These are phyloP conservation scores for Charaxes varanes DNA, from an alignment of 1,140 invertebrate genomes.

Conservation along the genomic window DNA sequence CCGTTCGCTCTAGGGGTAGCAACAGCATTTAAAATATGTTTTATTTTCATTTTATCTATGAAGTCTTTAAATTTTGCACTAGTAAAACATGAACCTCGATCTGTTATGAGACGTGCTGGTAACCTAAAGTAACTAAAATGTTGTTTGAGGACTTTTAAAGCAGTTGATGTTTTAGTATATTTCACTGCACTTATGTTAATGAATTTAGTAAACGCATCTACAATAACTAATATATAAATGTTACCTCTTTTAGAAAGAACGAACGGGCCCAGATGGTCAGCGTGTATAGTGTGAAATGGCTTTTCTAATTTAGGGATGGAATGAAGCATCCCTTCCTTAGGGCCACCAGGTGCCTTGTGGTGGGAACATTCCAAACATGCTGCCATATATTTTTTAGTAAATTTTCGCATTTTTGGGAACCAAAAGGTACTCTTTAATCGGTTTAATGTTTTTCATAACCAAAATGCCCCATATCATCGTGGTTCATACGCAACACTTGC, in stretches of 20 bases:
- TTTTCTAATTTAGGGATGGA: conserved; percentile 18
- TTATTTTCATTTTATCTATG: conserved; percentile 16
- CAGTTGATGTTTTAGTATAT: conserved; percentile 21
- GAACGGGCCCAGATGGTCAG: conserved; percentile 19
- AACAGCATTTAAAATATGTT: conserved; percentile 28
- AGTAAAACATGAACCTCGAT: conserved; percentile 27
- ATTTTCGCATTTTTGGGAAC: conserved; percentile 31
- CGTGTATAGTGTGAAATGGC: conserved; percentile 22
- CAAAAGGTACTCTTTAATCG: conserved; percentile 31
- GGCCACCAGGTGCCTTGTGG: conserved; percentile 21
- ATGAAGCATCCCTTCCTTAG: conserved; percentile 32
- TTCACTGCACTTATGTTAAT: conserved; percentile 20
- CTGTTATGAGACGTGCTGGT: conserved; percentile 24
- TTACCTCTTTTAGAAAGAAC: conserved; percentile 10
- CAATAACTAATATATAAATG: conserved; percentile 24
- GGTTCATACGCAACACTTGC: conserved; percentile 32
- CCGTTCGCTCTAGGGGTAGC: conserved; percentile 30
- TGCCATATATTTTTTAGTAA: conserved; percentile 26
- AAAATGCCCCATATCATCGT: conserved; percentile 44
- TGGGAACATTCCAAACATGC: conserved; percentile 24
- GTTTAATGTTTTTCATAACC: conserved; percentile 32
- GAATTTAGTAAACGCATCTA: conserved; percentile 31
- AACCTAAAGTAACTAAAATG: conserved; percentile 25
- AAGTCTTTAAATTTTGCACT: conserved; percentile 25
- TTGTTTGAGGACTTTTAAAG: conserved; percentile 19